These are phyloP conservation scores for Phoronis australis DNA, from an alignment of 2,888 invertebrate genomes.

Conservation along the genomic window DNA sequence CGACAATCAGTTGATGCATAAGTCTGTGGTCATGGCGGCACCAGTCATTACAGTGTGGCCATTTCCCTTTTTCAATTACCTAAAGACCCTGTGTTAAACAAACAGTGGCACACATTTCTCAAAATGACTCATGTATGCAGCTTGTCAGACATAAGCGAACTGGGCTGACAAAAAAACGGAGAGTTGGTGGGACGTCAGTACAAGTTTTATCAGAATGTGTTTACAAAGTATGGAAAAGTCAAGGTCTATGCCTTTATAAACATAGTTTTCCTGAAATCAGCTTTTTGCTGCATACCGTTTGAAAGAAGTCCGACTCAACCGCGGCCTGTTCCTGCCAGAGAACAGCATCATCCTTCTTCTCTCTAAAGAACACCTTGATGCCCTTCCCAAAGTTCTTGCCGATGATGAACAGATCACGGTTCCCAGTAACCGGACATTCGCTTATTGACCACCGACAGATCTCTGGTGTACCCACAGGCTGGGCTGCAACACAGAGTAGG, in stretches of 20 bases:
- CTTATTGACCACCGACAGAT: constrained; percentile 49
- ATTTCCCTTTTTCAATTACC: too few species aligned
- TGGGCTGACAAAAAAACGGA: too few species aligned
- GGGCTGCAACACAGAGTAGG: constrained; percentile 38
- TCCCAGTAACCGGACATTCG: constrained; percentile 37
- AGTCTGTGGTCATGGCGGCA: too few species aligned
- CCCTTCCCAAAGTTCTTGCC: constrained; percentile 55
- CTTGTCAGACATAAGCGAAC: too few species aligned
- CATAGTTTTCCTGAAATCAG: not conserved
- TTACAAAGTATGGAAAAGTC: constrained; percentile 2
- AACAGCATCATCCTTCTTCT: constrained; percentile 34
- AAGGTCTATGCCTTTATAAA: not conserved
- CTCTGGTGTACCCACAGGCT: constrained; percentile 55
- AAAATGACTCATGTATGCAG: too few species aligned
- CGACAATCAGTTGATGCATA: too few species aligned
- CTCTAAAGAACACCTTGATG: constrained; percentile 49
- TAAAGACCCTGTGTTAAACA: too few species aligned
- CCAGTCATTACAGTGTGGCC: too few species aligned
- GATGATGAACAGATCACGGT: constrained; percentile 53
- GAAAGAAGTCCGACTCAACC: constrained; percentile 51
- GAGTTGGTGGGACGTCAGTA: too few species aligned
- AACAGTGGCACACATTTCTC: too few species aligned
- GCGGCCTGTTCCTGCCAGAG: constrained; percentile 51
- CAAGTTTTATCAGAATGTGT: too few species aligned
- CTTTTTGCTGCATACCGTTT: constrained; percentile 33